Base-by-base conservation (phyloP, 1,140 invertebrate species). In the Lepidurus arcticus region DNA sequence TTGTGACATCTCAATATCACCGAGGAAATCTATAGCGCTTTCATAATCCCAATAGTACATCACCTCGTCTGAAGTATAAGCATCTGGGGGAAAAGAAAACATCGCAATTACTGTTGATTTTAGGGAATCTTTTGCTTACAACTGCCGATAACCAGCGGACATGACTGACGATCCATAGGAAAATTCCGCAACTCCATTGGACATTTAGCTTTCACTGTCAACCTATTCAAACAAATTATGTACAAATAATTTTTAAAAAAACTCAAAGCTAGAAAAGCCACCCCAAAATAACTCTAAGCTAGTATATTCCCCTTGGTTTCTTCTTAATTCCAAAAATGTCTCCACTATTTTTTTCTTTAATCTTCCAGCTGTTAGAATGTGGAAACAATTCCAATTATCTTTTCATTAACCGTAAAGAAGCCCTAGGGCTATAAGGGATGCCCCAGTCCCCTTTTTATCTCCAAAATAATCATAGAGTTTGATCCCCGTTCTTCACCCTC, bases 141-240 rank as follows among this genome's bases (percentile, higher is more conserved):
- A 83, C 96, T 97, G 80, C 95, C 96, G 73, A 99, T 88, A 81
- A 94, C 91, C 9, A 98, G 88, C 13, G 96, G 95, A 84, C 96
- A 98, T 0, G 91, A 93, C 84, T 95, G 96, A 34, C 91, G 89
- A 86, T 98, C 97, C 94, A 98, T 97, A 5, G 98, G 98, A 86
- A 98, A 99, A 83, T 95, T 94, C 81, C 93, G 90, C 44, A 99
- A 86, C 82, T 97, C 93, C 97, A 99, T 99, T 7, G 95, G 95
- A 86, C 97, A 99, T 80, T 93, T 95, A 1, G 97, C 96, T 86
- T 97, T 96, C 78, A 99, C 96, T 13, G 97, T 99, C 82, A 99
- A 86, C 84, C 97, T 97, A 81, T 88, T 78, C 79, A 82, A 7
- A 9, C 11, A 26, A n/a, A 34, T 24, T 11, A 0, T n/a, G 7